phyloP scores from a whole-genome alignment of 2,113 vertebrate genomes.

The Eidolon helvum region DNA sequence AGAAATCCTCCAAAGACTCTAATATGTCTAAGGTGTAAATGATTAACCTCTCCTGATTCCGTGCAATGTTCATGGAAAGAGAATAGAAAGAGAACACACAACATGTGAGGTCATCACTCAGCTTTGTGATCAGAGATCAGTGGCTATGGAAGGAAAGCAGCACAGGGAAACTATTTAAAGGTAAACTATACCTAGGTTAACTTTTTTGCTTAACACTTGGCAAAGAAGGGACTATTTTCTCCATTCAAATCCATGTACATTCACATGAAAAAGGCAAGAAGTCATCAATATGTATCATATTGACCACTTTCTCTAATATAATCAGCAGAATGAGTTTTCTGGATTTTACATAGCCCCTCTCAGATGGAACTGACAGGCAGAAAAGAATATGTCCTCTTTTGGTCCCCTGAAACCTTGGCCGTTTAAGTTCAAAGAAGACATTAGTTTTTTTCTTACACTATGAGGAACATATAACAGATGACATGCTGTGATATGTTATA shows the following conservation, averaged over 20 bases:
- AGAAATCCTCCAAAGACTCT: background rate
- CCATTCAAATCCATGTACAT: background rate
- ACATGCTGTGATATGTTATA: background rate
- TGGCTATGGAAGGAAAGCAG: background rate
- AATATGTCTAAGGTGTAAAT: background rate
- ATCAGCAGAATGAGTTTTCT: background rate
- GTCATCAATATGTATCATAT: background rate
- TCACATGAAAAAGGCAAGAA: background rate
- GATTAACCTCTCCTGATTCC: background rate
- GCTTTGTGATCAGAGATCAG: background rate
- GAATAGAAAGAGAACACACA: background rate
- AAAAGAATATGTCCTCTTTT: background rate
- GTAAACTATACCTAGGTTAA: background rate
- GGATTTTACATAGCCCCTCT: background rate
- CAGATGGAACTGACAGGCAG: background rate
- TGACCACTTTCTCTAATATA: no score
- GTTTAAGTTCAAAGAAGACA: background rate
- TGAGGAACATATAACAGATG: background rate
- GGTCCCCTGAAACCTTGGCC: background rate
- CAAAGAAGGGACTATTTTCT: background rate
- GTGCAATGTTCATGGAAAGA: background rate
- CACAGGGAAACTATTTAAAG: background rate
- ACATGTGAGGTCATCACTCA: background rate
- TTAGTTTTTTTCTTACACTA: background rate
- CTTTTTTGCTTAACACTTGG: background rate